Evolutionary conservation across 1,140 invertebrate genomes (phyloP), one percentile per base, ranked within the genome.

Genomic region (Fopius arisanus): DNA sequence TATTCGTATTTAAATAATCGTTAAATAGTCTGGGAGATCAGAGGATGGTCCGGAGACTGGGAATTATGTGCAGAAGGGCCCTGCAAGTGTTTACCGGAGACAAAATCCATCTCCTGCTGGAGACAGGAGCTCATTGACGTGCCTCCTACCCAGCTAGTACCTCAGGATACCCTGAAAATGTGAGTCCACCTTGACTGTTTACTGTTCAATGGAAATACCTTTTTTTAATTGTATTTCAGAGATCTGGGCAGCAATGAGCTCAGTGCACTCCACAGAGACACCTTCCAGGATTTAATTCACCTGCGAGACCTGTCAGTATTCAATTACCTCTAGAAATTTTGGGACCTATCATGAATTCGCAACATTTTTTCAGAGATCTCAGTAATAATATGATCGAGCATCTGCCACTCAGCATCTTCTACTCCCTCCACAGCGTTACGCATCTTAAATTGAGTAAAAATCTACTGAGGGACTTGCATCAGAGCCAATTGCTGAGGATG

Each of bases 301-400:
- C 85, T 96, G 5, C 90, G 88, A 3, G 91, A 95, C 81, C 85
- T 96, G 84, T 89, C 78, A 88, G 88, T 88, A 59, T 6, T 37
- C 63, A 23, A 10, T 71, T 26, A 26, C 41, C 37, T 63, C 21
- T 16, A 9, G 14, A 21, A 41, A 48, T 28, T 29, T 6, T 21
- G 43, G 26, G 28, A 33, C 19, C 29, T 28, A 33, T 59, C 26
- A 67, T 63, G 10, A 31, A 33, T 51, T 43, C 54, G 40, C 14
- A 59, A 67, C 29, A 68, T 62, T 43, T 16, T 71, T 85, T 14
- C 83, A 91, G 90, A 73, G 94, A 96, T 82, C 85, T 96, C 73
- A 94, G 93, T 70, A 92, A 94, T 79, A 96, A 96, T 82, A 85
- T 91, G 62, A 89, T 96, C 3, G 93, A 96, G 79, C 93, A 93